Base-by-base conservation (phyloP, 2,888 invertebrate species). In the Chelonus formosanus region DNA sequence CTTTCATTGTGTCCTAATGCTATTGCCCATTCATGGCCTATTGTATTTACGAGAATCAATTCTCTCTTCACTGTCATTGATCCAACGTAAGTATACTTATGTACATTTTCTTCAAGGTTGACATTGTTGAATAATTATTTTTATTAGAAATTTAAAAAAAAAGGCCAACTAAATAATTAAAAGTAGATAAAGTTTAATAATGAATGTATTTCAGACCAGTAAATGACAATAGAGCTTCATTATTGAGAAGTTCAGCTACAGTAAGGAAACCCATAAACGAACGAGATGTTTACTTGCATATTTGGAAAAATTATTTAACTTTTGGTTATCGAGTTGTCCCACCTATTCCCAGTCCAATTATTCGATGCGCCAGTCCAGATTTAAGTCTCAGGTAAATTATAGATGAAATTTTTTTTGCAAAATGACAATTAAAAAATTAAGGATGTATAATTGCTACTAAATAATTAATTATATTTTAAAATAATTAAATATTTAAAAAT, bases 301-400 rank as follows among this genome's bases (percentile, higher is more conserved):
- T 99, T 34, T 99, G 99, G 98, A 94, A 96, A 81, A 98, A 98
- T 86, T 98, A 98, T 85, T 90, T 97, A 76, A 95, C 96, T 10
- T 94, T 98, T 87, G 97, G 97, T 5, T 99, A 98, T 86, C 90
- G 97, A 61, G 93, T 99, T 54, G 97, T 97, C 4, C 98, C 98
- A 7, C 94, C 96, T 34, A 92, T 93, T 69, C 93, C 94, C 0
- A 93, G 92, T 80, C 93, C 94, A 0, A 90, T 95, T 43, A 89
- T 95, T 57, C 90, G 97, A 62, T 97, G 96, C 84, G 96, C 96
- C 43, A 96, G 96, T 73, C 97, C 97, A 1, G 96, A 96, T 85
- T 87, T 95, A 50, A 95, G 94, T 81, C 87, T 95, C 76, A 95
- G 95, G 95, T 95, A 88, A 84, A 70, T 74, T 67, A 55, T 2